Conservation (phyloP, 2,113 vertebrate species). For the Serilophus lunatus region DNA sequence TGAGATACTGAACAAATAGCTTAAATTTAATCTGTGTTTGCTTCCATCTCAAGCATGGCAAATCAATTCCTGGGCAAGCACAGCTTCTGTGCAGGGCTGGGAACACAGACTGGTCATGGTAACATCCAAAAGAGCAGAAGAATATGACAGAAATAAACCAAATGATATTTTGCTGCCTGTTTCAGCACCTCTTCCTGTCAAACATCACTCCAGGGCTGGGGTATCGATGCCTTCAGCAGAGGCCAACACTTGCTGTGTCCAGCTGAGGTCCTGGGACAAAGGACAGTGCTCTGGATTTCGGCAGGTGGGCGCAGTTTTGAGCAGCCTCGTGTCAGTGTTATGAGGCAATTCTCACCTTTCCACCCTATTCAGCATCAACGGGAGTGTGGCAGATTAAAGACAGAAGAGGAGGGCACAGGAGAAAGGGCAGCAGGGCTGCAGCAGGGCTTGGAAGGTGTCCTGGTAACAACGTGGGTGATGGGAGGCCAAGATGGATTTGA, state of each 20-base stretch:
- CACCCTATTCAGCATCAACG: fast-evolving
- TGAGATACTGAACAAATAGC: conserved; percentile 58
- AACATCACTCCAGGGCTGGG: neutral
- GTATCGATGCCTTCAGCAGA: fast-evolving
- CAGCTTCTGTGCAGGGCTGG: neutral
- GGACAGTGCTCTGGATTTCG: neutral
- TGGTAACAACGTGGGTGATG: fast-evolving
- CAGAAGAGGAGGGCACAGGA: neutral
- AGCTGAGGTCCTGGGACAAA: neutral
- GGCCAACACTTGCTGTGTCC: neutral
- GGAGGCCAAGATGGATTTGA: neutral
- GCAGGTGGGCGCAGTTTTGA: neutral
- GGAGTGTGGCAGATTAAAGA: neutral
- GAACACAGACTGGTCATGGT: neutral
- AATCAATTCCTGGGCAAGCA: conserved; percentile 44
- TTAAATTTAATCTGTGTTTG: conserved; percentile 64
- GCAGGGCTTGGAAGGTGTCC: neutral
- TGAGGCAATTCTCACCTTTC: neutral
- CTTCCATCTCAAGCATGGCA: conserved; percentile 8
- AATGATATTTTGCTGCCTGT: neutral
- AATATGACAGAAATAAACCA: neutral
- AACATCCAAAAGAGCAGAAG: neutral
- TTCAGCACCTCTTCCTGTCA: neutral
- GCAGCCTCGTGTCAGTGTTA: fast-evolving
- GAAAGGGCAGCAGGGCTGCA: neutral